Evolutionary conservation across 2,113 vertebrate genomes (phyloP), one percentile per base, ranked within the genome.

Genomic region (Stigmatopora argus): DNA sequence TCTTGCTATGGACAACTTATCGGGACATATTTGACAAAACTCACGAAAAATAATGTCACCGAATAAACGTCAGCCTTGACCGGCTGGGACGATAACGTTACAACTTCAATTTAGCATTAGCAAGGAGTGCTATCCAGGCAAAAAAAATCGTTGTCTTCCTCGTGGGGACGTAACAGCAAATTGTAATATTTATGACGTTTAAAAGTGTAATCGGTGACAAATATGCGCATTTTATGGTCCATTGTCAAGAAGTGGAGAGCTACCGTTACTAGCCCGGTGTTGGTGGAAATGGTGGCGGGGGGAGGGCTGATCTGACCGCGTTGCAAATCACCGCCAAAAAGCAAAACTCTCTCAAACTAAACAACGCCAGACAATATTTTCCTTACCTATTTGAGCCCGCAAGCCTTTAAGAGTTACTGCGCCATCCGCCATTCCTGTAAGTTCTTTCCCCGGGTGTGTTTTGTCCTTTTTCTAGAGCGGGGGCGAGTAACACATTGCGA

Each of bases 341-440:
- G 44, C 53, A 31, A 18, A 44, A 41, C 13, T 1, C 2, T 2
- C 4, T 15, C 6, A 13, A 7, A 57, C 17, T 62, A 14, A 70
- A 59, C 0, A 41, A 17, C 0, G 12, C 23, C 12, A 53, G 26
- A 0, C 56, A 60, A 44, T 5, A 6, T 4, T 23, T 63, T 62
- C 67, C 90, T 87, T 85, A 92, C 92, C 91, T 78, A 91, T 86
- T 75, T 92, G 91, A 60, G 88, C 86, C 78, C 92, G 87, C 75
- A 92, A 78, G 80, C 83, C 89, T 86, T 91, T 92, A 73, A 92
- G 89, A 84, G 88, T 90, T 82, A 88, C 78, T 45, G 89, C 59
- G 57, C 89, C 88, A 81, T 92, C 91, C 90, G 92, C 91, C 92
- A 92, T 92, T 90, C 90, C 90, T 89, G 34, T 75, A 90, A 88